Percentiles rank a stretch among this genome's conserved stretches.
Evolutionary conservation across 2,888 invertebrate species (phyloP).

Genomic region (Notocelia uddmanniana): DNA sequence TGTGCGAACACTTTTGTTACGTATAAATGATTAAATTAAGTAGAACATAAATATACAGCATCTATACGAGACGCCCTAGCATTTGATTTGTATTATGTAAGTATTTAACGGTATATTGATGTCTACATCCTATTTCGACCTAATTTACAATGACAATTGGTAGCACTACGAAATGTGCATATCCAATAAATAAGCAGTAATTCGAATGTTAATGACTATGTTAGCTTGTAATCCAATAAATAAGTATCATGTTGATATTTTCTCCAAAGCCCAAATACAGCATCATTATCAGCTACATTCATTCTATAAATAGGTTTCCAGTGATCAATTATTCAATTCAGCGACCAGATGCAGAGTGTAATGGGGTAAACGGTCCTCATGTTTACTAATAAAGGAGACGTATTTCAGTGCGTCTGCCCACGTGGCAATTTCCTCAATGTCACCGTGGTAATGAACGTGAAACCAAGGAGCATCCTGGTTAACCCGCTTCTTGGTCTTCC

Average conservation of each 20-base stretch:
- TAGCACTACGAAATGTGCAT: no score
- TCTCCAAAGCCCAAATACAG: neutral
- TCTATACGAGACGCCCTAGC: no score
- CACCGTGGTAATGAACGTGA: conserved; percentile 57
- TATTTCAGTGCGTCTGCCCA: conserved; percentile 54
- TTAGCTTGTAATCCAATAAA: no score
- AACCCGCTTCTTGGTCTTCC: conserved; percentile 29
- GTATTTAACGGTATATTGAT: no score
- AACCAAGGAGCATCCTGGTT: conserved; percentile 42
- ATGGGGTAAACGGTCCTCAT: conserved; percentile 62
- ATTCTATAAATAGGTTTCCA: conserved; percentile 20
- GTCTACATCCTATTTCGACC: no score
- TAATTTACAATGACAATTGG: no score
- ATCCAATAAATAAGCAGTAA: no score
- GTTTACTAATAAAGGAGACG: conserved; percentile 55
- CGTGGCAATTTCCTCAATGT: conserved; percentile 59
- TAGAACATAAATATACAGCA: no score
- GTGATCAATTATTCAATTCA: conserved; percentile 57
- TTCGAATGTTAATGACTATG: no score
- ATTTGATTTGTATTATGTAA: no score
- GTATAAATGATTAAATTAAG: no score
- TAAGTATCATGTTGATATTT: neutral
- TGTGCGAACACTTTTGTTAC: no score
- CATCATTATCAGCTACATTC: neutral
- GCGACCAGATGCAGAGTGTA: conserved; percentile 53